Evolutionary conservation across 1,140 invertebrate species (phyloP), one percentile per base, ranked within the genome.

Genomic region (Lysiphlebus fabarum): DNA sequence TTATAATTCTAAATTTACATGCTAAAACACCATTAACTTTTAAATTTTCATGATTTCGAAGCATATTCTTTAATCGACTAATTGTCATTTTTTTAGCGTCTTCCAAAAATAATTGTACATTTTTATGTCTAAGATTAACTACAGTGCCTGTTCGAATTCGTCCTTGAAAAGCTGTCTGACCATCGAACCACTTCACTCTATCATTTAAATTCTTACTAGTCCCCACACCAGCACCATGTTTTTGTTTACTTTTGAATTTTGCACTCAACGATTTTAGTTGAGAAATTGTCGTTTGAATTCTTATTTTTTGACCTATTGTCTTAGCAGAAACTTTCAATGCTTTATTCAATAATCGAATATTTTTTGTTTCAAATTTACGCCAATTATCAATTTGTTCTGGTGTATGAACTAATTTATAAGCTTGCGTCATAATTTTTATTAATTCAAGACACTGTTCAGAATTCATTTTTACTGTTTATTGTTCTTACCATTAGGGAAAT

Each of bases 1-100:
- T 61, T 12, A 47, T 11, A 12, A 47, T 54, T 45, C 55, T 12
- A 47, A 62, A 64, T 55, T 51, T 58, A 11, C 59, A 58, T 0
- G 40, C 17, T 7, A 64, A 43, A 33, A 50, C 48, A 0, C 55
- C 17, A 17, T 62, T 64, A 1, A 59, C 58, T 58, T 66, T 66
- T 4, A 66, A 12, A 48, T 43, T 57, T 2, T 26, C 50, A n/a
- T 60, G 36, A 7, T 36, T 56, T 11, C 41, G 1, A 10, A 61
- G 44, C 26, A 40, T 44, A n/a, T 61, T 56, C 33, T 53, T 51
- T 10, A 57, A 12, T 44, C 47, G 50, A 2, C 0, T 11, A 17
- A 47, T 40, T 9, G 42, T 11, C 7, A 62, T 7, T 34, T 53
- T 44, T 34, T 53, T 45, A 3, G 38, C 41, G 58, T 62, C 54